Evolutionary conservation across 2,797 vertebrate genomes (phyloP).

Genomic region (Spheniscus humboldti): DNA sequence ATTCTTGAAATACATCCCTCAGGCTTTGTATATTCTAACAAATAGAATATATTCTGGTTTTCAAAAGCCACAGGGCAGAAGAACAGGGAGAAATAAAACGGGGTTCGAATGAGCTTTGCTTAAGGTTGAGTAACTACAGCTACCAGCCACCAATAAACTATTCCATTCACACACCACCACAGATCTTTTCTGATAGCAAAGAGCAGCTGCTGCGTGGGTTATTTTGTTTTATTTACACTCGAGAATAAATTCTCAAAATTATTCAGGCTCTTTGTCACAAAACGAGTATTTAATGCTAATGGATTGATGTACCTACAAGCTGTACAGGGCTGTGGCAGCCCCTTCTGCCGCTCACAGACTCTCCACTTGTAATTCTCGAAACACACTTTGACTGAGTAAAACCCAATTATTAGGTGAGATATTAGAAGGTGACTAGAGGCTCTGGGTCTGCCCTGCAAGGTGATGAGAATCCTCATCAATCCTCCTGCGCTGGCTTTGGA

Average conservation of each 20-base stretch:
- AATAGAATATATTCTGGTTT: background rate
- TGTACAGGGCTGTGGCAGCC: background rate
- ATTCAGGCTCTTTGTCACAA: background rate
- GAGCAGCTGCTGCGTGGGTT: background rate
- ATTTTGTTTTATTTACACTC: background rate
- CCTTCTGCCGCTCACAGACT: background rate
- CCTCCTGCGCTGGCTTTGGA: background rate
- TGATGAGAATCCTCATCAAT: background rate
- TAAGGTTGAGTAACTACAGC: background rate
- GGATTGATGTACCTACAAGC: background rate
- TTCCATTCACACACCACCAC: background rate
- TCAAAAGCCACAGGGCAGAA: background rate
- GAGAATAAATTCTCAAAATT: background rate
- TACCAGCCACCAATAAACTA: background rate
- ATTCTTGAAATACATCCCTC: background rate
- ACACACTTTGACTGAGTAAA: background rate
- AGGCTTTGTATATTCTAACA: background rate
- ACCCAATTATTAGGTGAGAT: background rate
- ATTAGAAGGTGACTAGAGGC: background rate
- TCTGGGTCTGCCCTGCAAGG: background rate
- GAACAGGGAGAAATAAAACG: background rate
- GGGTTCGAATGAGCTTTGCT: background rate
- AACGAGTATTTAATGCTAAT: background rate
- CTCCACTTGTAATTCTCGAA: background rate
- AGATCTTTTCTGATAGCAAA: background rate